These are phyloP conservation scores for Magallana gigas DNA, from an alignment of 1,140 invertebrate species.

Conservation along the genomic window DNA sequence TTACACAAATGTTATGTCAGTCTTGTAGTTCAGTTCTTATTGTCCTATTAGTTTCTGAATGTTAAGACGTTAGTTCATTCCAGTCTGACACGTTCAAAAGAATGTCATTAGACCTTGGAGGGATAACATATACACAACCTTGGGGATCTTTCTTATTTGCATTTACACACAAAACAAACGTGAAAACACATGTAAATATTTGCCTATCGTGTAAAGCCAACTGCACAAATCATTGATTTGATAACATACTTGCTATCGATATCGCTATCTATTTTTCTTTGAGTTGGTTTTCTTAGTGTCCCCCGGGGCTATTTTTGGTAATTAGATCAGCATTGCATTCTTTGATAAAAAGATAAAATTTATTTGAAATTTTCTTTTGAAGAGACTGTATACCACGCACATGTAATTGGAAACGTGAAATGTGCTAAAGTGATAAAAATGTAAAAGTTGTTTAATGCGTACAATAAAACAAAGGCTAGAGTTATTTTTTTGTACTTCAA, in stretches of 20 bases:
- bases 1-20: not conserved
- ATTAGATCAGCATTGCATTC: not conserved
- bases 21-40: not conserved
- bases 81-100: not conserved
- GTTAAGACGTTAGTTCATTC: not conserved
- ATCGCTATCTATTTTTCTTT: not conserved
- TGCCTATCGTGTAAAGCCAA: not conserved
- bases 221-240: not conserved
- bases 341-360: too few relatives aligned
- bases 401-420: too few relatives aligned
- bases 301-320: not conserved
- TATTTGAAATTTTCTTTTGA: too few relatives aligned
- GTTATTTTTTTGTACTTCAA: too few relatives aligned
- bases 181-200: not conserved
- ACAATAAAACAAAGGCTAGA: too few relatives aligned
- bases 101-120: not conserved
- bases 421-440: too few relatives aligned
- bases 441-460: too few relatives aligned
- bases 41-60: not conserved
- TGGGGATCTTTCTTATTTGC: not conserved
- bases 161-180: constrained; percentile 31
- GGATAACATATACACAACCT: not conserved
- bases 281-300: not conserved
- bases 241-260: not conserved
- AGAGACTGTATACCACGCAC: too few relatives aligned